Base-by-base conservation (phyloP, 2,888 invertebrate genomes). In the Volucella inanis region DNA sequence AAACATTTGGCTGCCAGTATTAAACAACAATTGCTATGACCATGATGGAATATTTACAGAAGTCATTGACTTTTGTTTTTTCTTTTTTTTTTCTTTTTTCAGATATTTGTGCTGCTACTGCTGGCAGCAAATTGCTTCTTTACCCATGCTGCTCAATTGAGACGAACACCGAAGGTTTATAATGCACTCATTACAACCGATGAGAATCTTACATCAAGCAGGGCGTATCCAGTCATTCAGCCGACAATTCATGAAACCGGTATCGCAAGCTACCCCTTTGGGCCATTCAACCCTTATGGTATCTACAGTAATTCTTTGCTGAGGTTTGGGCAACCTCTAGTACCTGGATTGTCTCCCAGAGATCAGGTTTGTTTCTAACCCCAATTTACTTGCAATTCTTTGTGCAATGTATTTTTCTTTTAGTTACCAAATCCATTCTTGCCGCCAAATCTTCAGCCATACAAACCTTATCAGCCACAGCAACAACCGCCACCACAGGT, bases 181-280 rank as follows among this genome's bases (percentile, higher is more conserved):
- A 96, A 96, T 90, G 96, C 96, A 0, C 93, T 96, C 74, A 95
- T 96, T 90, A 96, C 95, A 3, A 95, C 96, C 6, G 95, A 95
- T 89, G 96, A 96, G 89, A 95, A 95, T 90, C 91, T 96, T 70
- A 94, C 95, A 67, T 95, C 96, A 0, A 96, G 96, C 88, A 94
- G 95, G 79, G 95, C 96, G 0, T 95, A 94, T 90, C 96, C 96
- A 0, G 94, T 96, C 54, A 94, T 95, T 87, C 95, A 96, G 88
- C 95, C 95, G 8, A 94, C 95, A 10, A 91, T 95, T 52, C 95
- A 95, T 80, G 94, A 95, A 82, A 93, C 94, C 0, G 93, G 94
- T 4, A 93, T 94, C 87, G 89, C 90, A 6, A 88, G 89, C 47
- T 91, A 90, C 52, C 92, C 92, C 0, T 92, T 89, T 70, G 90